Base-by-base conservation (phyloP, 2,888 invertebrate species). In the Nesidiocoris tenuis region DNA sequence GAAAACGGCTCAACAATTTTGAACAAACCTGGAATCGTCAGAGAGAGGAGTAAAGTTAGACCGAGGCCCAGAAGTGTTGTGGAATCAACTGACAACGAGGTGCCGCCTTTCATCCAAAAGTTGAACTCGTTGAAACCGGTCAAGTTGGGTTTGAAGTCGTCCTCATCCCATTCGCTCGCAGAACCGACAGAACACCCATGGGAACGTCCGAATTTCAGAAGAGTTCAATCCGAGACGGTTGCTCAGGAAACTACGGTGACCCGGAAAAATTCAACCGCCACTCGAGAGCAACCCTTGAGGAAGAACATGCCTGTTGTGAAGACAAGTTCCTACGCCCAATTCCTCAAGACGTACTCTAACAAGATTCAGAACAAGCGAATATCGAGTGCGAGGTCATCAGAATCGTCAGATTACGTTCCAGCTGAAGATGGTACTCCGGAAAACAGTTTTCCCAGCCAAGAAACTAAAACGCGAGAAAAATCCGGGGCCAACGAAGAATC, bases 41-140 rank as follows among this genome's bases (percentile, higher is more conserved):
- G n/a, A n/a, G n/a, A n/a, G n/a, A n/a, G n/a, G n/a, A n/a, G n/a
- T n/a, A n/a, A n/a, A n/a, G n/a, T n/a, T n/a, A n/a, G n/a, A 55
- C 67, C 56, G 18, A 55, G 67, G 18, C 67, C 67, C 16, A 67
- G 22, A 56, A 67, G 67, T 22, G 18, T 56, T 57, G 56, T 1
- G 1, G 12, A 18, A 17, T 1, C 23, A 2, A 9, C 19, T 17
- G 25, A 70, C 17, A 22, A 67, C 12, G 70, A 56, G 19, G 57
- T 59, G 25, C 70, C 70, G 1, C 25, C 17, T 23, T 70, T 70
- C 18, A 17, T 70, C 24, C 24, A 70, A 24, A 59, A 57, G n/a
- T 57, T 70, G 59, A 23, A 70, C 17, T 70, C 70, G 23, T 70
- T 70, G 25, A 70, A 23, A 17, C 70, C 70, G 5, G 59, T 70